phyloP scores from a whole-genome alignment of 2,888 invertebrate species.

The Therioaphis trifolii region DNA sequence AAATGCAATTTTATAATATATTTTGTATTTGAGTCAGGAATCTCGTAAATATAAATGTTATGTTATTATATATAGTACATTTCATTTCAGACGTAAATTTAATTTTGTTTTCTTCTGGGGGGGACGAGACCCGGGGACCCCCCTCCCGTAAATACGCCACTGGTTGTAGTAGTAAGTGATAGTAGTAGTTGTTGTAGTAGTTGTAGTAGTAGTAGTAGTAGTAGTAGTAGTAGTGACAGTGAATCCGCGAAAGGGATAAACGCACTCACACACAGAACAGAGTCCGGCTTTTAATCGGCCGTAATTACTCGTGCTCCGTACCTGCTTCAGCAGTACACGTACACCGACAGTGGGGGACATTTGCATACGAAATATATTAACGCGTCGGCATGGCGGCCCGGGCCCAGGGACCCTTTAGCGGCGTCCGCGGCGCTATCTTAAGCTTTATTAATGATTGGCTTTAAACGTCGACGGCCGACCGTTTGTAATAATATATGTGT shows the following conservation, averaged over 20 bases:
- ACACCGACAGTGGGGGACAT: neutral
- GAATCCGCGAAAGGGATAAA: conserved; percentile 44
- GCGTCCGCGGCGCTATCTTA: conserved; percentile 44
- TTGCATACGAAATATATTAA: conserved; percentile 59
- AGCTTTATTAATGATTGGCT: conserved; percentile 62
- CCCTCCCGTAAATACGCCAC: too few species aligned
- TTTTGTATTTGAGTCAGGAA: too few species aligned
- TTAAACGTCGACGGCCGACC: conserved; percentile 31
- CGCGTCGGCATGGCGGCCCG: conserved; percentile 32
- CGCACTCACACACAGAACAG: neutral
- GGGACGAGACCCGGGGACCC: too few species aligned
- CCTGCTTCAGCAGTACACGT: conserved; percentile 6
- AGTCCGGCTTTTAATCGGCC: conserved; percentile 58
- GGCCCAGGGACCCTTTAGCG: conserved; percentile 29
- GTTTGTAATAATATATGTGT: neutral
- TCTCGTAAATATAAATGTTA: too few species aligned
- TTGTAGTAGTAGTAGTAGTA: too few species aligned
- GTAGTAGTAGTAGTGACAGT: too few species aligned
- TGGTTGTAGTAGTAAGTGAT: too few species aligned
- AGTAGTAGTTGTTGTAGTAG: too few species aligned
- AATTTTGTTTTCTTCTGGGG: too few species aligned
- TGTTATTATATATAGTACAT: too few species aligned
- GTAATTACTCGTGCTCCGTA: conserved; percentile 52
- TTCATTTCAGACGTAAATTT: too few species aligned
- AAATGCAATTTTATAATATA: too few species aligned